Evolutionary conservation across 2,797 vertebrate genomes (phyloP).

Genomic region (Cygnus olor): DNA sequence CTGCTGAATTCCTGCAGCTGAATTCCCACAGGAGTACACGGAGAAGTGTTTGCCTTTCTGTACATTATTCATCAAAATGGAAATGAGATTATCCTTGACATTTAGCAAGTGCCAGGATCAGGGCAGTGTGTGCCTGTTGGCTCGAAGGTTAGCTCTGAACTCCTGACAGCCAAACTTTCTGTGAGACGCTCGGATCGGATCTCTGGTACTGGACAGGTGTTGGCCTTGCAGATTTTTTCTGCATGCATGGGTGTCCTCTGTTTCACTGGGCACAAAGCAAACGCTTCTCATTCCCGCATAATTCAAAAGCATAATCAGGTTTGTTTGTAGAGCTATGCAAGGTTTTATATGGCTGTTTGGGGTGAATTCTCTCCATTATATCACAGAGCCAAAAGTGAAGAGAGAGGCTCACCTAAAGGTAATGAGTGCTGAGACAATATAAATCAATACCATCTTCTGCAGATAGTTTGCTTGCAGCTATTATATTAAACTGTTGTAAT

Average conservation of each 20-base stretch:
- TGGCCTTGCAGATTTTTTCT: not conserved
- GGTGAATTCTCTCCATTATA: not conserved
- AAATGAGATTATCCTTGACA: not conserved
- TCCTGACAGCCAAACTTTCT: not conserved
- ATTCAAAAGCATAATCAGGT: not conserved
- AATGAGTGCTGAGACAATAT: not conserved
- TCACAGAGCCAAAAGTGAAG: not conserved
- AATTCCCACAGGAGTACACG: accelerated
- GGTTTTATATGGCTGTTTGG: not conserved
- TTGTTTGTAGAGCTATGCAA: not conserved
- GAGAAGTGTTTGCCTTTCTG: not conserved
- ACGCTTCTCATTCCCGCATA: not conserved
- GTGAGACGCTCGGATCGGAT: not conserved
- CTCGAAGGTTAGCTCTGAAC: not conserved
- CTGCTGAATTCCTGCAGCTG: accelerated
- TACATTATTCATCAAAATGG: not conserved
- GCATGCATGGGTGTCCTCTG: not conserved
- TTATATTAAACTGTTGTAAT: not conserved
- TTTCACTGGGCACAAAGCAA: not conserved
- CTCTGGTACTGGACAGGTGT: not conserved
- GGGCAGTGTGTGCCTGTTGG: not conserved
- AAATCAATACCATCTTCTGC: not conserved
- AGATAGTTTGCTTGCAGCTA: not conserved
- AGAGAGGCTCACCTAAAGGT: not conserved
- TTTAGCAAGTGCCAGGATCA: not conserved